phyloP scores from a whole-genome alignment of 2,888 invertebrate genomes.

The Pollenia griseotomentosa region DNA sequence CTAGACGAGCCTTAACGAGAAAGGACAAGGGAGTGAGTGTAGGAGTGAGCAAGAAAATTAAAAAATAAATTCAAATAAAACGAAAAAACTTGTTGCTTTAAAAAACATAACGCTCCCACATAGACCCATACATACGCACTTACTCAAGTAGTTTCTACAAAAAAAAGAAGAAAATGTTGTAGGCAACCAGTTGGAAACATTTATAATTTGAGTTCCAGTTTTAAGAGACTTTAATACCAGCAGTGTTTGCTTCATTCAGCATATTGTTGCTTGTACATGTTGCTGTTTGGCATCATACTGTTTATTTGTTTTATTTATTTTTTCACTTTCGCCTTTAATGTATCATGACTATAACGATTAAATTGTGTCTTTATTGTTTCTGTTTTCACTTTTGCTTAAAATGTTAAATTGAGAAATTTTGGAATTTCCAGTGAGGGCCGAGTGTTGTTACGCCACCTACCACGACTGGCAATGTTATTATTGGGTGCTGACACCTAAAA shows the following conservation, averaged over 20 bases:
- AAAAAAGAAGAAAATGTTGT: background rate
- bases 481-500: conserved; percentile 4
- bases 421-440: background rate
- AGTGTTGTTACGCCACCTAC: background rate
- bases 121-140: background rate
- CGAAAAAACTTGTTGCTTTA: background rate
- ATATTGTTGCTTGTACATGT: background rate
- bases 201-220: conserved; percentile 33
- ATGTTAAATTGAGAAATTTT: background rate
- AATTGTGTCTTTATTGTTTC: too few relatives aligned
- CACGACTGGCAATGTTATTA: background rate
- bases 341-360: background rate
- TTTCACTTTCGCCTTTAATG: background rate
- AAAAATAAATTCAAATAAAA: conserved; percentile 1
- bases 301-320: conserved; percentile 25
- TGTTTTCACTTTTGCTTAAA: background rate
- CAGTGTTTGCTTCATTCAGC: background rate
- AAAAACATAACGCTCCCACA: conserved; percentile 2
- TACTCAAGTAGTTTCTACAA: background rate
- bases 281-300: conserved; percentile 21
- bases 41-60: background rate
- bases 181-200: conserved; percentile 39
- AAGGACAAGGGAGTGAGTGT: background rate
- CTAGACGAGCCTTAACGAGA: background rate
- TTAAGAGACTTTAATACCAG: background rate